Conservation (phyloP, 2,888 invertebrate genomes). For the Cataglyphis altisquamis region DNA sequence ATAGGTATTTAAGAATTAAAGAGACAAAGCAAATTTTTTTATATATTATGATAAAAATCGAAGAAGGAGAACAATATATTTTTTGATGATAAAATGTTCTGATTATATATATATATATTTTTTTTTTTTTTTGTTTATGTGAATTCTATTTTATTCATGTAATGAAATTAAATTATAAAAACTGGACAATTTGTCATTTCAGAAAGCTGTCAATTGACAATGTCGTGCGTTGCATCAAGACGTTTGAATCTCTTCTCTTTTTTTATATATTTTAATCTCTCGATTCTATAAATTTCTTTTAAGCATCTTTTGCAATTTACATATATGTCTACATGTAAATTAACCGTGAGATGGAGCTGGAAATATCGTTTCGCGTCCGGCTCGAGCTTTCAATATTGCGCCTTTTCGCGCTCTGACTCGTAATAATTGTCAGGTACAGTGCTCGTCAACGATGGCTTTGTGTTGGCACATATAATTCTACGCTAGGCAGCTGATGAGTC, state of each 20-base stretch:
- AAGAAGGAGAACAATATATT: not conserved
- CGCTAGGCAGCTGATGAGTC: conserved; percentile 26
- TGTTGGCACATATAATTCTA: conserved; percentile 49
- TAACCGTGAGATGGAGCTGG: not conserved
- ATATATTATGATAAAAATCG: not conserved
- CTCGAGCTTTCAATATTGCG: conserved; percentile 22
- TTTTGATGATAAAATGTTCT: not conserved
- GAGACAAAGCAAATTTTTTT: not conserved
- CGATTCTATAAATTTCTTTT: not conserved
- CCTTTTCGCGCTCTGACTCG: conserved; percentile 45
- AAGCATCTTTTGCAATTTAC: not conserved
- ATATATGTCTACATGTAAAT: not conserved
- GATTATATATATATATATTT: not conserved
- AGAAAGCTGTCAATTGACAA: not conserved
- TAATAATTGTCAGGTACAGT: conserved; percentile 53
- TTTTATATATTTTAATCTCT: not conserved
- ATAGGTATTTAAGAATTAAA: not conserved
- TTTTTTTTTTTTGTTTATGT: not conserved
- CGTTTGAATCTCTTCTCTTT: conserved; percentile 10
- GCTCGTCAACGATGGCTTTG: conserved; percentile 52
- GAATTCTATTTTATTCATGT: not conserved
- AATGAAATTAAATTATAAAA: not conserved
- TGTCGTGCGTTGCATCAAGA: not conserved
- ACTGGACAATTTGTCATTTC: not conserved
- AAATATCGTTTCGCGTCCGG: conserved; percentile 37